These are phyloP conservation scores for Carassius auratus DNA, from an alignment of 2,113 vertebrate genomes.

Conservation along the genomic window DNA sequence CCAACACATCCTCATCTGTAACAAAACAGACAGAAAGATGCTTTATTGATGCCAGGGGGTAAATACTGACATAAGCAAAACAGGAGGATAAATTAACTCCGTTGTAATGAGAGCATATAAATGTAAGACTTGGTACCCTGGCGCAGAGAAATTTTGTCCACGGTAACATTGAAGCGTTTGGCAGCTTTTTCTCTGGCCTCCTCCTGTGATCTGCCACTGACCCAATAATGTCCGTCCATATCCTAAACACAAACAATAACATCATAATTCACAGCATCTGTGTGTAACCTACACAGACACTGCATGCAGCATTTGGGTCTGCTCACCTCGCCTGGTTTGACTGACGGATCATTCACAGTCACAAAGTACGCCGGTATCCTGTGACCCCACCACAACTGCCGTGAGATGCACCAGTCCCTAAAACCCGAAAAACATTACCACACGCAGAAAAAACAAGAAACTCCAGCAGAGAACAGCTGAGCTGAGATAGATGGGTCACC, in stretches of 20 bases:
- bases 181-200: slow-evolving; percentile 84
- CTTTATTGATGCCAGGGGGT: slow-evolving; percentile 1
- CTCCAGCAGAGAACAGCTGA: not conserved
- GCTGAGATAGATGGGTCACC: slow-evolving; percentile 64
- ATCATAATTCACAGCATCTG: not conserved
- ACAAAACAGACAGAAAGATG: slow-evolving; percentile 21
- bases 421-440: not conserved
- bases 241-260: slow-evolving; percentile 73
- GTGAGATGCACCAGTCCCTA: slow-evolving; percentile 91
- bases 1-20: slow-evolving; percentile 84
- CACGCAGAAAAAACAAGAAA: not conserved
- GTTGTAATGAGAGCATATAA: not conserved
- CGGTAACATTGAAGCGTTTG: slow-evolving; percentile 79
- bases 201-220: slow-evolving; percentile 81
- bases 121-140: slow-evolving; percentile 77
- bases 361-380: slow-evolving; percentile 88
- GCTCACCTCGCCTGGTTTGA: slow-evolving; percentile 82
- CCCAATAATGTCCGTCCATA: slow-evolving; percentile 85
- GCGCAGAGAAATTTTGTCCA: slow-evolving; percentile 80
- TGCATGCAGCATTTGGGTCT: not conserved
- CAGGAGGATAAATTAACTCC: not conserved
- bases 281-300: not conserved
- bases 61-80: not conserved
- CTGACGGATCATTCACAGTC: slow-evolving; percentile 77
- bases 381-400: slow-evolving; percentile 94